These are phyloP conservation scores for Corvus cornix DNA, from an alignment of 2,113 vertebrate species.

Conservation along the genomic window DNA sequence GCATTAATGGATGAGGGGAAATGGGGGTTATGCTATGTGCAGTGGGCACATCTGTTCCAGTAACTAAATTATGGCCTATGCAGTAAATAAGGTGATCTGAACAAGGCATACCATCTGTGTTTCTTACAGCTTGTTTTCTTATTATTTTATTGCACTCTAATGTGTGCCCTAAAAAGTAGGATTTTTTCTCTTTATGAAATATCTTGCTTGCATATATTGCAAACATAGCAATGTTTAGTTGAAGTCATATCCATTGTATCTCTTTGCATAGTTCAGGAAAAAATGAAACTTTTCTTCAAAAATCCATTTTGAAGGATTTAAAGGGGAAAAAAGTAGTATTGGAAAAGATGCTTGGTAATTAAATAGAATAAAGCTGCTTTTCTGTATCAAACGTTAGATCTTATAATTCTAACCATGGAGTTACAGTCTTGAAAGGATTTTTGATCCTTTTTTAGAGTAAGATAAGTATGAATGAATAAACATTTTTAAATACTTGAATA, in stretches of 20 bases:
- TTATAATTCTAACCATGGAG: not conserved
- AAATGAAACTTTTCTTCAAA: not conserved
- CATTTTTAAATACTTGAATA: not conserved
- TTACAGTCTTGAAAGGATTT: not conserved
- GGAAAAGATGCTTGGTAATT: not conserved
- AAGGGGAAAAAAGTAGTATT: not conserved
- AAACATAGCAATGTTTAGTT: not conserved
- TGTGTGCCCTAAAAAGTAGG: not conserved
- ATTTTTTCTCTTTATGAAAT: not conserved
- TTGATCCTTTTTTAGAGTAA: not conserved
- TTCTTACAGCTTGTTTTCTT: not conserved
- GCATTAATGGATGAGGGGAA: not conserved
- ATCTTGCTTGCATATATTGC: not conserved
- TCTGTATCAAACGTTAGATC: not conserved
- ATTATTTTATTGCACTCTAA: not conserved
- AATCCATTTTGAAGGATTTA: not conserved
- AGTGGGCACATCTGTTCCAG: constrained; percentile 46
- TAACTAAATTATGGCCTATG: not conserved
- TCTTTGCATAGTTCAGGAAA: not conserved
- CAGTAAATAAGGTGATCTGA: constrained; percentile 33
- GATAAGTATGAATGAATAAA: not conserved
- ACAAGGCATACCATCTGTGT: constrained; percentile 31
- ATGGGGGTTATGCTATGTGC: not conserved
- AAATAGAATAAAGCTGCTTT: not conserved
- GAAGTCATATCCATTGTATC: not conserved